Evolutionary conservation across 2,113 vertebrate genomes (phyloP).

Genomic region (Hemiscyllium ocellatum): DNA sequence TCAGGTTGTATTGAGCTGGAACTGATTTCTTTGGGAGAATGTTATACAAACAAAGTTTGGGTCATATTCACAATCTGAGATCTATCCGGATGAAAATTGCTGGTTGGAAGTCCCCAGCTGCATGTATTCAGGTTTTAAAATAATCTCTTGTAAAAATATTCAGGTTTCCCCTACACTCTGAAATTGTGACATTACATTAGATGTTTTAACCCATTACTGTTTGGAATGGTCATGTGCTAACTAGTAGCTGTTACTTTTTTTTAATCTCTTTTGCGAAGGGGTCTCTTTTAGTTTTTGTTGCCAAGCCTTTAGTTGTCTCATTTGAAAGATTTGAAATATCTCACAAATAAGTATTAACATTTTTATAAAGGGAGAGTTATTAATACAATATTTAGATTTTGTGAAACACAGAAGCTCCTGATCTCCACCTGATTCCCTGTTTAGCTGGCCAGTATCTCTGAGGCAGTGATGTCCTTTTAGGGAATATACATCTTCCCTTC

Average conservation of each 20-base stretch:
- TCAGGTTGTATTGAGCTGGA: neutral
- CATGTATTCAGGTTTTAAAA: neutral
- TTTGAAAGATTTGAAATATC: neutral
- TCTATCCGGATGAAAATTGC: no score
- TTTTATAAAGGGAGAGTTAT: neutral
- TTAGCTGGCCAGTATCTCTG: neutral
- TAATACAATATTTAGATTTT: neutral
- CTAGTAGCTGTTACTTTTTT: neutral
- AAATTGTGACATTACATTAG: neutral
- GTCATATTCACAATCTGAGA: neutral
- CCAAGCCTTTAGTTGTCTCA: neutral
- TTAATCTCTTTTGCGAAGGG: neutral
- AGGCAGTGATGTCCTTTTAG: neutral
- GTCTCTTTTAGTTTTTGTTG: neutral
- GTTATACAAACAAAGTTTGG: neutral
- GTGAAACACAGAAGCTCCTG: neutral
- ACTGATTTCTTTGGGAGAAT: neutral
- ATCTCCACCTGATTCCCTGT: neutral
- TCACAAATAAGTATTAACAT: neutral
- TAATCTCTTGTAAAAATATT: conserved; percentile 9
- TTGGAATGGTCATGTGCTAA: neutral
- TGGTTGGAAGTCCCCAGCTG: neutral
- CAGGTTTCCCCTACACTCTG: neutral
- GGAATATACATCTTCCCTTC: neutral
- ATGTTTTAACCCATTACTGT: neutral